phyloP scores from a whole-genome alignment of 2,888 invertebrate species.

The Spicauda simplicius region DNA sequence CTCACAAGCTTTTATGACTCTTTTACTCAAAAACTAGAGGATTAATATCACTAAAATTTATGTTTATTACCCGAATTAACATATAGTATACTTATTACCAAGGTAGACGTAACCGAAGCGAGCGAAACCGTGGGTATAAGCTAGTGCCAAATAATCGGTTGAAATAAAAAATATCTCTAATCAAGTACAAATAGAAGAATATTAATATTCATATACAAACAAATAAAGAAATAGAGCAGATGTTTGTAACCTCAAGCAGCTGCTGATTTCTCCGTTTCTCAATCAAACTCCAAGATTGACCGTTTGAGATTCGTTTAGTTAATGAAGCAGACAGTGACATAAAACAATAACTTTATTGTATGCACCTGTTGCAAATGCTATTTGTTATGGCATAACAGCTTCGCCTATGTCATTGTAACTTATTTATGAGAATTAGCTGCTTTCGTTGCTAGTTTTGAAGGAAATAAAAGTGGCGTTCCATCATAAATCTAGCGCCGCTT shows the following conservation, averaged over 20 bases:
- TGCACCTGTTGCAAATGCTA: slow-evolving; percentile 27
- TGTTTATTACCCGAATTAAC: too few relatives aligned
- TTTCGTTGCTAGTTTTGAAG: background rate
- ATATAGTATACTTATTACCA: too few relatives aligned
- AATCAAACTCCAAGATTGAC: slow-evolving; percentile 25
- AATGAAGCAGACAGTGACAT: slow-evolving; percentile 23
- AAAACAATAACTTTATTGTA: slow-evolving; percentile 34
- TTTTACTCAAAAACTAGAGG: too few relatives aligned
- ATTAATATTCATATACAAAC: slow-evolving; percentile 26
- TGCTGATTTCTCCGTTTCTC: slow-evolving; percentile 13
- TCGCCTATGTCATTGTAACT: background rate
- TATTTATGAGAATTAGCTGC: background rate
- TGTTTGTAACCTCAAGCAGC: slow-evolving; percentile 14
- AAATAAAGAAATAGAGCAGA: slow-evolving; percentile 35
- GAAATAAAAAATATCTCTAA: too few relatives aligned
- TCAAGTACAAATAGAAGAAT: background rate
- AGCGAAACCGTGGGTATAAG: too few relatives aligned
- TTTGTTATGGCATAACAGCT: background rate
- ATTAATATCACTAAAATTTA: too few relatives aligned
- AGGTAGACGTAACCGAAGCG: too few relatives aligned
- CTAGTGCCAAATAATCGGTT: too few relatives aligned
- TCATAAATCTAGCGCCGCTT: background rate
- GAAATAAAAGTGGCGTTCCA: background rate
- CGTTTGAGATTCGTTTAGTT: slow-evolving; percentile 32
- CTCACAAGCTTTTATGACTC: too few relatives aligned